Conservation (phyloP, 2,113 vertebrate genomes). For the Xenopus tropicalis region DNA sequence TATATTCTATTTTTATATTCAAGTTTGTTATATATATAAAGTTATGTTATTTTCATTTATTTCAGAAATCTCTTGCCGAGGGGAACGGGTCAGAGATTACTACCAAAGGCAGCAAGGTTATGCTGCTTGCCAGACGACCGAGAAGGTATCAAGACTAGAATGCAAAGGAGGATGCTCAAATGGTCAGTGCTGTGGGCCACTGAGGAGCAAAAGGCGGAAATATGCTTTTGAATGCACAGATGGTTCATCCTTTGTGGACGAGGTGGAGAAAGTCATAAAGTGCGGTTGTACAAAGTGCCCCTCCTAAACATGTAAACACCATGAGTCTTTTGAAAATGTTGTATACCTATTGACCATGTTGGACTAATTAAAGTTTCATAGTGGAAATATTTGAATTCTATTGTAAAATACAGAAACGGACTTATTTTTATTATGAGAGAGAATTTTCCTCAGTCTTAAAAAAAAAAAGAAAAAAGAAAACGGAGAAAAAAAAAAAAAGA, state of each 20-base stretch:
- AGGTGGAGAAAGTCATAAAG: slow-evolving; percentile 96
- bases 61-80: slow-evolving; percentile 94
- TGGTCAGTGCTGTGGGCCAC: slow-evolving; percentile 85
- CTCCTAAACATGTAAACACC: slow-evolving; percentile 66
- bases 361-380: slow-evolving; percentile 89
- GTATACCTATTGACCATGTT: slow-evolving; percentile 71
- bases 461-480: slow-evolving; percentile 1
- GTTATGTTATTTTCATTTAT: slow-evolving; percentile 15
- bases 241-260: slow-evolving; percentile 92
- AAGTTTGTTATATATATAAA: background rate
- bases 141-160: slow-evolving; percentile 96
- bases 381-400: slow-evolving; percentile 97
- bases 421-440: slow-evolving; percentile 99
- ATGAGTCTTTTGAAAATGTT: slow-evolving; percentile 54
- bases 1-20: no score
- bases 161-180: slow-evolving; percentile 81
- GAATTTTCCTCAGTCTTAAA: slow-evolving; percentile 71
- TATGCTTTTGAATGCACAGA: slow-evolving; percentile 97
- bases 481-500: slow-evolving; percentile 13
- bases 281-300: slow-evolving; percentile 90
- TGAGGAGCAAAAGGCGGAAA: slow-evolving; percentile 95
- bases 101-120: slow-evolving; percentile 98
- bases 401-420: slow-evolving; percentile 98
- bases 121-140: slow-evolving; percentile 95
- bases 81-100: slow-evolving; percentile 95